Evolutionary conservation across 1,140 invertebrate genomes (phyloP), one percentile per base, ranked within the genome.

Genomic region (Pachypsylla venusta): DNA sequence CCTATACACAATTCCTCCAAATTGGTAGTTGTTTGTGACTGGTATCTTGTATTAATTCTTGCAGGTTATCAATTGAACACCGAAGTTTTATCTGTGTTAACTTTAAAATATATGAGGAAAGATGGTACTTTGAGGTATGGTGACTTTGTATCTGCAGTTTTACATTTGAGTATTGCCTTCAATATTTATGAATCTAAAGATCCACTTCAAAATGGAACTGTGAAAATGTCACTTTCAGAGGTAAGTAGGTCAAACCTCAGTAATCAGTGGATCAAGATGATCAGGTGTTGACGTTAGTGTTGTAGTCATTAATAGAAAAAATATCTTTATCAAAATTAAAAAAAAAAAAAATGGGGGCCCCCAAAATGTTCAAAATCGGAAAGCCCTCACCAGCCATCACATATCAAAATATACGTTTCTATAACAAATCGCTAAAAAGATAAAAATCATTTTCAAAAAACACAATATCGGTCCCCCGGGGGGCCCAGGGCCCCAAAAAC

Each of bases 111-210:
- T 65, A 93, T 93, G 85, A 80, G 89, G 60, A 93, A 93, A 72
- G 90, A 95, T 70, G 89, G 90, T 48, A 93, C 89, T 35, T 74
- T 94, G n/a, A 74, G 90, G 65, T 91, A 94, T 68, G 90, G 90
- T 16, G 90, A 95, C 71, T 94, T 92, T 69, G 89, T 93, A 0
- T 88, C 85, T 3, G 86, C 88, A 28, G 86, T 94, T 68, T 76
- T 94, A 61, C 89, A 92, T 68, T 74, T 95, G 26, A 89, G 85
- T 60, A 81, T 89, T 58, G 86, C 89, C 26, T 93, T 93, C 69
- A 83, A 89, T 71, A 76, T 85, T 48, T 91, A 89, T 70, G 85
- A 90, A 68, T 77, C 78, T 59, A 88, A 88, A 68, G 87, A 90
- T 69, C 83, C 84, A 20, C 73, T 87, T 40, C 83, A 87, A 71